Conservation (phyloP, 2,113 vertebrate species). For the Daboia siamensis region DNA sequence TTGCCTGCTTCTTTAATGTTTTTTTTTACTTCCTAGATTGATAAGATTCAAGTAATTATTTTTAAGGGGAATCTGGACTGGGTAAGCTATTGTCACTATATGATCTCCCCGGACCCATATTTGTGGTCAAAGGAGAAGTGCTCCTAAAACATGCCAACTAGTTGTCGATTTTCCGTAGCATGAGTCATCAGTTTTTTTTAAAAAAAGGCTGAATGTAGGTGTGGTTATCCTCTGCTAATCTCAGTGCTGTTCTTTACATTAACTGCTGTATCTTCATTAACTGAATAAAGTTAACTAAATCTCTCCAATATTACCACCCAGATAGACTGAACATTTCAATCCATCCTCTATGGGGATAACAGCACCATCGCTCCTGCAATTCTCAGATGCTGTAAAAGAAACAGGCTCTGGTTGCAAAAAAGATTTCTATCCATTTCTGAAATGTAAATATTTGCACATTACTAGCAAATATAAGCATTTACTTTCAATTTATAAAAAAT, state of each 20-base stretch:
- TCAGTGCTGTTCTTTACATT: background rate
- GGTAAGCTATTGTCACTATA: background rate
- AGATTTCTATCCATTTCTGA: background rate
- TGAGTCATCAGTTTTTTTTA: background rate
- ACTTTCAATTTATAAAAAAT: background rate
- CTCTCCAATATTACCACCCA: background rate
- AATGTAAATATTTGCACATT: background rate
- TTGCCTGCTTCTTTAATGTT: background rate
- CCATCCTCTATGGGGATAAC: background rate
- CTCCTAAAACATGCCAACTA: background rate
- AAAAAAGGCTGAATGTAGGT: background rate
- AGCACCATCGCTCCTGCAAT: background rate
- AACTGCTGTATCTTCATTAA: background rate
- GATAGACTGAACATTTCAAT: background rate
- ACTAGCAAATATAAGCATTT: background rate
- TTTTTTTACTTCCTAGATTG: background rate
- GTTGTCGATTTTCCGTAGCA: background rate
- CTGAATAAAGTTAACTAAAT: background rate
- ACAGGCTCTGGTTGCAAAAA: background rate
- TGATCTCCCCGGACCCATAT: background rate
- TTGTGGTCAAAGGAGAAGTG: background rate
- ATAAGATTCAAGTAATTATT: background rate
- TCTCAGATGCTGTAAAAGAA: background rate
- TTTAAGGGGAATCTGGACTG: background rate
- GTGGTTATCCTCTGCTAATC: background rate